phyloP scores from a whole-genome alignment of 2,888 invertebrate species.

The Phengaris alcon region DNA sequence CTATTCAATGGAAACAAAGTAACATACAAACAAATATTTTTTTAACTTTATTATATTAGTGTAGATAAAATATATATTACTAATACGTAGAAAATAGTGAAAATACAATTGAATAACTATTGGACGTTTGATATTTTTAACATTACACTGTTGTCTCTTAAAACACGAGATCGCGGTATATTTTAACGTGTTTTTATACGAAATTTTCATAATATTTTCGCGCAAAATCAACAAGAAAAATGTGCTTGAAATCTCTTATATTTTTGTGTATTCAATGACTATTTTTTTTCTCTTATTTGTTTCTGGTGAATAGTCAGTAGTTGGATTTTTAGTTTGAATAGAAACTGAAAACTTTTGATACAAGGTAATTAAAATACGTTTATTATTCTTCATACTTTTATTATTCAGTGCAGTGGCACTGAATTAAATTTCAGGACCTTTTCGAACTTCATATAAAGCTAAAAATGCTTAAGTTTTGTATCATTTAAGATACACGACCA shows the following conservation, averaged over 20 bases:
- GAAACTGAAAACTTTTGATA: no score
- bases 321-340: neutral
- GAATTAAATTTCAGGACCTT: no score
- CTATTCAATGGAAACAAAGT: no score
- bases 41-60: no score
- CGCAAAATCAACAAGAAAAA: conserved; percentile 4
- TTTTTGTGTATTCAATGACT: neutral
- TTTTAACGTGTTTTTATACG: neutral
- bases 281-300: neutral
- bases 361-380: no score
- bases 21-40: no score
- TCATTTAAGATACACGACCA: no score
- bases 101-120: neutral
- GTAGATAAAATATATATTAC: neutral
- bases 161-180: neutral
- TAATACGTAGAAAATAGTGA: neutral
- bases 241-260: neutral
- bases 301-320: neutral
- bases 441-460: no score
- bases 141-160: neutral
- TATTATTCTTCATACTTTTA: no score
- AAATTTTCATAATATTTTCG: neutral
- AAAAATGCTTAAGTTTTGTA: no score
- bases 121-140: neutral
- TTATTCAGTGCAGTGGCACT: no score